Conservation (phyloP, 2,113 vertebrate species). For the Mionectes macconnelli region DNA sequence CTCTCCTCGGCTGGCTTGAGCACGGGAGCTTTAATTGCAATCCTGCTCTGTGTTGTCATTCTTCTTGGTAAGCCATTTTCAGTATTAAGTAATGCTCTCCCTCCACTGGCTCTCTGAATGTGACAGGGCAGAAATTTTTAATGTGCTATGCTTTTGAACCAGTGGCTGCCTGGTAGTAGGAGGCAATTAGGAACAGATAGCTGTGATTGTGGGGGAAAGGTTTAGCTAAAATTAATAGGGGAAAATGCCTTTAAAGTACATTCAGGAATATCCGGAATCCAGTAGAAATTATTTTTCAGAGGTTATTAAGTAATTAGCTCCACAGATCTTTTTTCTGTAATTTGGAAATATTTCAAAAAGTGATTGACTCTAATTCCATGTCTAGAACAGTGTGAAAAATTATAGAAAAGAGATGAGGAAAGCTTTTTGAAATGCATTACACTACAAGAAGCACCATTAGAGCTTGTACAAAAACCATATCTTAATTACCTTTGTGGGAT, state of each 20-base stretch:
- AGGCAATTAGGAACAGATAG: slow-evolving; percentile 8
- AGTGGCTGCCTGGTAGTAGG: not conserved
- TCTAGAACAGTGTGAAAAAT: not conserved
- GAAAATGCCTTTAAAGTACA: slow-evolving; percentile 4
- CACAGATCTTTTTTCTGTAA: not conserved
- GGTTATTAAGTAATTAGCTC: not conserved
- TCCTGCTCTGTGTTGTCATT: slow-evolving; percentile 94
- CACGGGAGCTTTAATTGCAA: slow-evolving; percentile 94
- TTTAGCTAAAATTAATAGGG: slow-evolving; percentile 17
- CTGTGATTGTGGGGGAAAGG: not conserved
- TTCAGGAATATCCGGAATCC: not conserved
- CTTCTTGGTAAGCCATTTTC: slow-evolving; percentile 85
- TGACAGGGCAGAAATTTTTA: not conserved
- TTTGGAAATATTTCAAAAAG: slow-evolving; percentile 33
- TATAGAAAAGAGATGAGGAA: not conserved
- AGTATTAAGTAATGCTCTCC: fast-evolving
- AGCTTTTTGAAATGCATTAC: not conserved
- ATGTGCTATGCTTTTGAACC: not conserved
- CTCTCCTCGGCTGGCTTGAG: slow-evolving; percentile 93
- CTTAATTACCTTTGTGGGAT: slow-evolving; percentile 35
- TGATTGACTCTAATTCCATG: not conserved
- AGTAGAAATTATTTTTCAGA: not conserved
- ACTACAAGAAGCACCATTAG: not conserved
- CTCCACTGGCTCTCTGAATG: not conserved
- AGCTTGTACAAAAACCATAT: slow-evolving; percentile 23